Evolutionary conservation across 2,888 invertebrate species (phyloP), one percentile per base, ranked within the genome.

Genomic region (Drosophila siamana): DNA sequence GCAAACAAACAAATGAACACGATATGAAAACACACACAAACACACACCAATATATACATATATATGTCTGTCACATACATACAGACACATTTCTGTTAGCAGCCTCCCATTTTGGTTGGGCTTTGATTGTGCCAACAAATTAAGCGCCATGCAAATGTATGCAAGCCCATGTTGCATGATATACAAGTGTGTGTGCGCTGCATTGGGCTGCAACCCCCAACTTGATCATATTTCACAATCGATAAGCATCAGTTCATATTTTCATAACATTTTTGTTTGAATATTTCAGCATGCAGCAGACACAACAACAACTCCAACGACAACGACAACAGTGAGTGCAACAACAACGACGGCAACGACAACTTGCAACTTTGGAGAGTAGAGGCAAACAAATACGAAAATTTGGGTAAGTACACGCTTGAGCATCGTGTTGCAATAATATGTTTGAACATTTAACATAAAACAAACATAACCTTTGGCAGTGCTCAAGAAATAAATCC

Each of bases 171-270:
- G 33, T 47, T 55, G 48, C 41, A 30, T 47, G 11, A 15, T 54
- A 40, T 41, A 19, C 13, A 40, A 30, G 22, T 72, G 36, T 41
- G 43, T 43, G 38, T 51, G 51, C 50, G 24, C 8, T 9, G 11
- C 30, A 54, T 11, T 30, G 30, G 28, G 22, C 19, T 24, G 19
- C 50, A 40, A 56, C 54, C 55, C 61, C 46, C 60, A 77, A 47
- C 83, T 80, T 74, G 73, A 79, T 89, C 86, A 90, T 89, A 88
- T 89, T 88, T 90, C 89, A 90, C 75, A 88, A 89, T 88, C 89
- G 91, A 90, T 90, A 90, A 90, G 87, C 90, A 90, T 90, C 90
- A 90, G 88, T 88, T 90, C 78, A 90, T 90, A 89, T 89, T 88
- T 90, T 89, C 82, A 81, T 87, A 87, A 80, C 75, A 85, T 75